Evolutionary conservation across 2,797 vertebrate genomes (phyloP).

Genomic region (Spatula versicolor): DNA sequence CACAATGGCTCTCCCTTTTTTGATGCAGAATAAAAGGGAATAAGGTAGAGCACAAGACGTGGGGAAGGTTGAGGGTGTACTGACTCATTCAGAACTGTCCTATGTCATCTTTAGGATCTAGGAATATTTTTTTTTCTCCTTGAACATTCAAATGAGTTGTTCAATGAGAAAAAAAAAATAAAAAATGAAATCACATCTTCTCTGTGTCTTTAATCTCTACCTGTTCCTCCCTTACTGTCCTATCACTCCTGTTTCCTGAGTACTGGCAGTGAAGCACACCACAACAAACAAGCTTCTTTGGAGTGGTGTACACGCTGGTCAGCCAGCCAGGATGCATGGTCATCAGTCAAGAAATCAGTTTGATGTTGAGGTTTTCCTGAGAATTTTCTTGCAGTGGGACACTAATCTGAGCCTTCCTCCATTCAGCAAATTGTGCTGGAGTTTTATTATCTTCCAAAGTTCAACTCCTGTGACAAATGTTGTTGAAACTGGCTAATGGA

Average conservation of each 20-base stretch:
- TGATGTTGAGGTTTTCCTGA: not conserved
- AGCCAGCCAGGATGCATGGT: not conserved
- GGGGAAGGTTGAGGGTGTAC: not conserved
- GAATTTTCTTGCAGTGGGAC: not conserved
- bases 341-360: not conserved
- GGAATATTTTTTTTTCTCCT: not conserved
- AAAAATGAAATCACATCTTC: not conserved
- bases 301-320: fast-evolving
- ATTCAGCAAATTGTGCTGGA: not conserved
- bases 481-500: not conserved
- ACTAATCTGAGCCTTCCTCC: not conserved
- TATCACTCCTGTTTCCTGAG: not conserved
- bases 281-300: not conserved
- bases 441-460: not conserved
- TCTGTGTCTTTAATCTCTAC: not conserved
- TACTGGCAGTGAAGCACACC: not conserved
- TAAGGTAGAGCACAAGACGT: not conserved
- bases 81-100: not conserved
- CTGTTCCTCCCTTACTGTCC: not conserved
- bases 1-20: not conserved
- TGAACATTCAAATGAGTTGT: fast-evolving
- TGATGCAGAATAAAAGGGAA: not conserved
- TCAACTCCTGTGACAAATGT: not conserved
- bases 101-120: not conserved
- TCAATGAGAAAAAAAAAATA: not conserved